These are phyloP conservation scores for Thripadectes ignobilis DNA, from an alignment of 2,797 vertebrate species.

Conservation along the genomic window DNA sequence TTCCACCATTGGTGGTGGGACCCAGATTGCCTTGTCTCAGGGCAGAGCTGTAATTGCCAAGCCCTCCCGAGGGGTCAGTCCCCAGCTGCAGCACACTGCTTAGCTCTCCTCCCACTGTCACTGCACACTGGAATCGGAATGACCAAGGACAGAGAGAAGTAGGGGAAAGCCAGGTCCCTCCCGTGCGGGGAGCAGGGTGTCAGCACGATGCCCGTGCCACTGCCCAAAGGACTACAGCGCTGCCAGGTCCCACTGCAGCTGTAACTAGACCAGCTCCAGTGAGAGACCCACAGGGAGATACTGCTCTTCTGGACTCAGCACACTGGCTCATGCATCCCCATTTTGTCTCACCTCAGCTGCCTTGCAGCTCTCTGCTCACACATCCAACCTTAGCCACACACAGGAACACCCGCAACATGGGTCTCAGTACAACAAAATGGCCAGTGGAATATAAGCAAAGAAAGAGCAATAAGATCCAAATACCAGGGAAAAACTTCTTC, in stretches of 20 bases:
- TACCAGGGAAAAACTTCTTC: background rate
- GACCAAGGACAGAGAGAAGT: background rate
- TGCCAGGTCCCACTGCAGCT: background rate
- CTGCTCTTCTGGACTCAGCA: fast-evolving
- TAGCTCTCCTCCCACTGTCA: background rate
- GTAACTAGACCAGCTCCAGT: fast-evolving
- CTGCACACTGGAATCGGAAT: background rate
- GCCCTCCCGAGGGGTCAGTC: background rate
- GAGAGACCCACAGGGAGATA: fast-evolving
- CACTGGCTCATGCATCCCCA: fast-evolving
- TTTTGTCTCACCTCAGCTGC: background rate
- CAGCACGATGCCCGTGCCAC: fast-evolving
- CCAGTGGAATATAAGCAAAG: background rate
- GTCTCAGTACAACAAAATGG: fast-evolving
- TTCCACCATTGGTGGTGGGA: background rate
- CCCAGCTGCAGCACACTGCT: background rate
- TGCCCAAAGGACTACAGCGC: fast-evolving
- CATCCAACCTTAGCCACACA: fast-evolving
- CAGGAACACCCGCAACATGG: background rate
- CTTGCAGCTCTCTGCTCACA: background rate
- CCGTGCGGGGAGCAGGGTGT: background rate
- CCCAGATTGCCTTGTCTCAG: background rate
- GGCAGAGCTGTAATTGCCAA: background rate
- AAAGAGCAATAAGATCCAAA: background rate
- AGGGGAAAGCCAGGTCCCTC: background rate